Conservation (phyloP, 2,888 invertebrate species). For the Anticlea derivata region DNA sequence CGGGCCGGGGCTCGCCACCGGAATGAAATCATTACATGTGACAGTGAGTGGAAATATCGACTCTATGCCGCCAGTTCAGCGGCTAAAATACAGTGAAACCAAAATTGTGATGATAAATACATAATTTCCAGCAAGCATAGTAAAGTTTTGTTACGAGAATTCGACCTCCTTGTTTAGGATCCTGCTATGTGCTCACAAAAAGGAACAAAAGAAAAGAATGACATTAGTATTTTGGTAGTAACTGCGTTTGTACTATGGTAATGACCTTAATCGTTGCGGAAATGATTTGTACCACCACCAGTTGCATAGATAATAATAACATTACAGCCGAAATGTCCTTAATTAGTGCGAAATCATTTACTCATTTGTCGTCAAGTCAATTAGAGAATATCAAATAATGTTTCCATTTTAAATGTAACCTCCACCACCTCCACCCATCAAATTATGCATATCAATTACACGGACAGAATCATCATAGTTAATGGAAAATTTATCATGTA, state of each 20-base stretch:
- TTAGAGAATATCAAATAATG: conserved; percentile 7
- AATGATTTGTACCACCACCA: conserved; percentile 59
- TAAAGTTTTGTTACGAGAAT: conserved; percentile 77
- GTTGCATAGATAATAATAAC: conserved; percentile 39
- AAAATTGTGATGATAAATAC: conserved; percentile 63
- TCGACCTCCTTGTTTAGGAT: conserved; percentile 80
- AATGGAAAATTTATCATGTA: conserved; percentile 21
- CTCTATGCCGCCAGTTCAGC: conserved; percentile 57
- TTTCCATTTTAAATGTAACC: conserved; percentile 32
- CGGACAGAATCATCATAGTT: conserved; percentile 12
- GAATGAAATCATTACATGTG: conserved; percentile 87
- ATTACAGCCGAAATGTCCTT: conserved; percentile 35
- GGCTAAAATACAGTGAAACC: conserved; percentile 60
- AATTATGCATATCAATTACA: conserved; percentile 35
- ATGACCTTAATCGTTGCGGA: conserved; percentile 46
- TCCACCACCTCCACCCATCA: conserved; percentile 29
- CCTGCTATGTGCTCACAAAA: conserved; percentile 83
- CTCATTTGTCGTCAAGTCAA: background rate
- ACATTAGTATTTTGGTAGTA: conserved; percentile 68
- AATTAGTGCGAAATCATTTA: background rate
- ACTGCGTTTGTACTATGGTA: conserved; percentile 49
- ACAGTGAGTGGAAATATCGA: conserved; percentile 85
- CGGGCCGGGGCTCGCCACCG: conserved; percentile 60
- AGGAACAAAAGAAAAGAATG: conserved; percentile 76
- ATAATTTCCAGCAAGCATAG: conserved; percentile 78